Conservation (phyloP, 2,797 vertebrate genomes). For the Falco novaeseelandiae region DNA sequence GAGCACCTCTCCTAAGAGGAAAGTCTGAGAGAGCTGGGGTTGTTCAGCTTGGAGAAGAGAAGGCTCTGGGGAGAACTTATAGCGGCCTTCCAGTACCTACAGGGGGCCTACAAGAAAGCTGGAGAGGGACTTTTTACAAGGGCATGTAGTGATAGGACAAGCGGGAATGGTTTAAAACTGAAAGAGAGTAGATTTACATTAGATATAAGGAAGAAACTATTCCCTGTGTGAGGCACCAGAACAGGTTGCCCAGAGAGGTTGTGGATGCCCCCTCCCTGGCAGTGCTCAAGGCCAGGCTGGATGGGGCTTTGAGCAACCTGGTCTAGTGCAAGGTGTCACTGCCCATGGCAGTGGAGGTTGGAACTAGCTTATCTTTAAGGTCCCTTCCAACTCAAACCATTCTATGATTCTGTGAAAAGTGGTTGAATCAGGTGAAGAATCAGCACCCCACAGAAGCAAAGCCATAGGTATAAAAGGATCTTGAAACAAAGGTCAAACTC, state of each 20-base stretch:
- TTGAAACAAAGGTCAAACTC: background rate
- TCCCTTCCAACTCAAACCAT: background rate
- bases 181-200: background rate
- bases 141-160: background rate
- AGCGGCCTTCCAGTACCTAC: too few relatives aligned
- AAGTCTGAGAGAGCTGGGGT: background rate
- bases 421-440: background rate
- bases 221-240: background rate
- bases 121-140: too few relatives aligned
- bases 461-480: background rate
- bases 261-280: background rate
- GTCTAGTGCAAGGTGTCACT: background rate
- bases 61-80: too few relatives aligned
- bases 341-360: too few relatives aligned
- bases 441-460: background rate
- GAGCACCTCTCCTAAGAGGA: background rate
- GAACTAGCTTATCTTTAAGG: background rate
- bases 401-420: background rate
- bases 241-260: background rate
- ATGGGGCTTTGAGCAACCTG: background rate
- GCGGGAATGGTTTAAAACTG: background rate
- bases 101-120: too few relatives aligned
- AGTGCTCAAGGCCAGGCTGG: background rate
- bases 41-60: too few relatives aligned
- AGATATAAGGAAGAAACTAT: background rate